Evolutionary conservation across 2,888 invertebrate genomes (phyloP), one percentile per base, ranked within the genome.

Genomic region (Heliconius charithonia): DNA sequence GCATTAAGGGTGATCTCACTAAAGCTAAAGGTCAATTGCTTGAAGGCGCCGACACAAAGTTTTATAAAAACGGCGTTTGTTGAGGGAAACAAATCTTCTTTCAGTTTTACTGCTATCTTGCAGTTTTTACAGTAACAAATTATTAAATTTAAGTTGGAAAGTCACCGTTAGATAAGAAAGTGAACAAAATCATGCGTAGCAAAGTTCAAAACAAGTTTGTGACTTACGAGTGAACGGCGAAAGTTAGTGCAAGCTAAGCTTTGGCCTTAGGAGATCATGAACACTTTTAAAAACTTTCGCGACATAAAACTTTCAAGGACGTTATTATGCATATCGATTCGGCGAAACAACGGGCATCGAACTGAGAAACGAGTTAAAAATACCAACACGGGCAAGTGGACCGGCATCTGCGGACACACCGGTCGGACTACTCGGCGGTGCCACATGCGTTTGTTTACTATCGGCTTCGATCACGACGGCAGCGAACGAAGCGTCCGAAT

Each of bases 361-460:
- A 95, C 94, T 90, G 92, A 90, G 89, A 87, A 93, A 92, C 93
- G 92, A 91, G 94, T 95, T 95, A 94, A 94, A 95, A 94, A 95
- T 94, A 95, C 91, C 93, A 89, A 86, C 88, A 87, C 87, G 88
- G 88, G 88, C 90, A 88, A 89, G 90, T 87, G 90, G 91, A 91
- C 93, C 91, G 94, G 92, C 93, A 91, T 93, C 92, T 90, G 93
- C 90, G 92, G 89, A 86, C 89, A 92, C 92, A 94, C 94, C 93
- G 93, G 94, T 93, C 92, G 83, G 89, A 93, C 94, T 92, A 90
- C 91, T 93, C 88, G 82, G 86, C 84, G 85, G 87, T 84, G 89
- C 87, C 94, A 93, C 94, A 94, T 94, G 94, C 92, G 93, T 94
- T 94, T 95, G 94, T 95, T 95, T 95, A 95, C 94, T 92, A 94